Evolutionary conservation across 2,113 vertebrate species (phyloP), one percentile per base, ranked within the genome.

Genomic region (Perca schrenkii): DNA sequence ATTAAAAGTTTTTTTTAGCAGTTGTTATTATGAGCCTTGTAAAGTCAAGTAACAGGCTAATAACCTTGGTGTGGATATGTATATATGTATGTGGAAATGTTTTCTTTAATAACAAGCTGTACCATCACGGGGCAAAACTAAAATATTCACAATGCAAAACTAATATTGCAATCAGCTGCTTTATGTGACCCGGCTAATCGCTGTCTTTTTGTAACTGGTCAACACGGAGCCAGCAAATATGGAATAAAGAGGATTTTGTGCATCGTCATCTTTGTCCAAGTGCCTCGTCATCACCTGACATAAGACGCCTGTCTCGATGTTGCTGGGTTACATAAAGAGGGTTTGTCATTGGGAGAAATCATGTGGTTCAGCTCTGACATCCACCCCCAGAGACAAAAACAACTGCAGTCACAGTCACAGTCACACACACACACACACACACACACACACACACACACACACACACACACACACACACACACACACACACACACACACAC

Each of bases 331-430:
- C 62, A 86, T 84, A 91, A 88, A 85, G 73, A 85, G 47, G 75
- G 85, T 83, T 88, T 91, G 89, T 92, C 87, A 86, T 60, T 69
- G 62, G 86, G 70, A 79, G 58, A 52, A 86, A 86, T 85, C 74
- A 88, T 74, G 84, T 80, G 90, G 75, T 80, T 78, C 36, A 87
- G 63, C 58, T 1, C 75, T 64, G 83, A 90, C 87, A 83, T 68
- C 49, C 57, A 65, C 58, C 82, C 53, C 57, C 5, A 11, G 56
- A 63, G 61, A 53, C 77, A 74, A 76, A 82, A 82, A 71, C 64
- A 77, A 90, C 83, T 80, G 81, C 87, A 83, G 71, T 80, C 77
- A 28, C 66, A 36, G n/a, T n/a, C n/a, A n/a, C n/a, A n/a, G n/a
- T 70, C 5, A 86, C 60, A 34, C 25, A 49, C 8, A 40, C 74